Evolutionary conservation across 2,888 invertebrate species (phyloP), one percentile per base, ranked within the genome.

Genomic region (Biston stratarius): DNA sequence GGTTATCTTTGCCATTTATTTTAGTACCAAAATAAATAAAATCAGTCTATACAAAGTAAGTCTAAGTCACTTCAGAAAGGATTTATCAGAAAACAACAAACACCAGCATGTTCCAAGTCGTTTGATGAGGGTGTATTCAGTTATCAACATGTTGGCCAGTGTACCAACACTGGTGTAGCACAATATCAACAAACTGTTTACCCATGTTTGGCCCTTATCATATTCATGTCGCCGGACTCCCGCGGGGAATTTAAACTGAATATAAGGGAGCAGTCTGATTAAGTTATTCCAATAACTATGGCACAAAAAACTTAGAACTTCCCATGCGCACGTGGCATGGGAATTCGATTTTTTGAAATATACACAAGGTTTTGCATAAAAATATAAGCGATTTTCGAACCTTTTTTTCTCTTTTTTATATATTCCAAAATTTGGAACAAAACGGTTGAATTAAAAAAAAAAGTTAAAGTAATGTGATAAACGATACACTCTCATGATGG

Each of bases 151-250:
- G 44, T 44, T 45, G 59, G 33, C 59, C 59, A 49, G 59, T 15
- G 8, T 36, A 34, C 53, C 45, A 48, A 15, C 51, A 57, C 12
- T 42, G 33, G 40, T 49, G 44, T 57, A 63, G 55, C 56, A 61
- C 71, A 69, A 63, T 65, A 68, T 67, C 62, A 69, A 72, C 67
- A 67, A 67, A 67, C 59, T 71, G 71, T 73, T 76, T 76, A 74
- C 73, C 70, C 72, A 49, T 71, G 75, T 77, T 71, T 59, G 57
- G 66, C 66, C 71, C 73, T 69, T 73, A 76, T 79, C 79, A 77
- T 72, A 77, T 78, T 74, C 77, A 76, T 74, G 72, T 75, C 73
- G 66, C 60, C 53, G 55, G 58, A 57, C 51, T 55, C 63, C 77
- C 75, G 71, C 69, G 52, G 75, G 74, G 77, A 71, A 69, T 56